Conservation (phyloP, 2,888 invertebrate species). For the Cerceris ruficornis region DNA sequence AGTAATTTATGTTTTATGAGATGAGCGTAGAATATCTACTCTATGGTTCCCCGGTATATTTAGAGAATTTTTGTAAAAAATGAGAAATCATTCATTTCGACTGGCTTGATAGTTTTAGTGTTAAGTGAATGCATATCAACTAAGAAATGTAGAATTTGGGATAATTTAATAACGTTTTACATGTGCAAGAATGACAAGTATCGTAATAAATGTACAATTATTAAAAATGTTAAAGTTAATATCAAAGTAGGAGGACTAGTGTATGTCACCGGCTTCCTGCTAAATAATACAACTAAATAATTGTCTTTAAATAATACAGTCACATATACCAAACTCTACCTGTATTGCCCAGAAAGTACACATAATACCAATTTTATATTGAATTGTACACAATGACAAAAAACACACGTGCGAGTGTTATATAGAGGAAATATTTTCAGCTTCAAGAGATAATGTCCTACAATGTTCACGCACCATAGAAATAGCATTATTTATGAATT, state of each 20-base stretch:
- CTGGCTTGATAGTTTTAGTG: no score
- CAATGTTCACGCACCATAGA: constrained; percentile 39
- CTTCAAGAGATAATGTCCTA: constrained; percentile 19
- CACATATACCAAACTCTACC: constrained; percentile 57
- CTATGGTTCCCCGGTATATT: no score
- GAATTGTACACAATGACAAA: constrained; percentile 45
- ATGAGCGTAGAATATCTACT: no score
- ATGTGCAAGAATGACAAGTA: constrained; percentile 68
- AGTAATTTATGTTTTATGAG: no score
- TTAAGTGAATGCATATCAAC: constrained; percentile 41
- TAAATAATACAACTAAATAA: constrained; percentile 46
- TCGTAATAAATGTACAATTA: constrained; percentile 62
- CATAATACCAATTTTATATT: constrained; percentile 45
- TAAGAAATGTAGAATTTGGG: constrained; percentile 36
- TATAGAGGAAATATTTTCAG: constrained; percentile 18
- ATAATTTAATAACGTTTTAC: constrained; percentile 55
- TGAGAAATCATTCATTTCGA: no score
- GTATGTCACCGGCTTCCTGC: constrained; percentile 38
- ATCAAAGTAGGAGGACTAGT: constrained; percentile 41
- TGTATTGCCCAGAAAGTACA: constrained; percentile 51
- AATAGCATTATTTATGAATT: constrained; percentile 29
- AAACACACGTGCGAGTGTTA: constrained; percentile 33
- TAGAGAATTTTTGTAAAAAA: no score
- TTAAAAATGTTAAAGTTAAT: constrained; percentile 54
- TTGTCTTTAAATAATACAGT: constrained; percentile 57